Conservation (phyloP, 2,113 vertebrate species). For the Miniopterus natalensis region DNA sequence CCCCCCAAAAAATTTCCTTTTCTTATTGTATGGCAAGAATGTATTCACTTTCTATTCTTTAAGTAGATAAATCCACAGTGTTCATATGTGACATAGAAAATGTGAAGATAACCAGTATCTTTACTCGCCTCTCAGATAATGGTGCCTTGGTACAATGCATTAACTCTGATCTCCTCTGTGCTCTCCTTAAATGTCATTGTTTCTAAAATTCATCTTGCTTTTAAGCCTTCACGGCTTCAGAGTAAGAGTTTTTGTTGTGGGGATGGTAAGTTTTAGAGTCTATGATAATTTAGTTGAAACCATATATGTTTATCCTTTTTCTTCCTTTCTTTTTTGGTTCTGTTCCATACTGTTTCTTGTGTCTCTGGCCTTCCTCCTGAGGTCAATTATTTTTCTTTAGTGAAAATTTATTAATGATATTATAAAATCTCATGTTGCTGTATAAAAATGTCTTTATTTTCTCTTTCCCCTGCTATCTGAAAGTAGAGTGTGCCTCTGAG, state of each 20-base stretch:
- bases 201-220: not conserved
- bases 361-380: not conserved
- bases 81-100: not conserved
- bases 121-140: not conserved
- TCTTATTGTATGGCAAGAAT: not conserved
- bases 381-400: not conserved
- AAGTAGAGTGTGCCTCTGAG: not conserved
- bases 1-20: not conserved
- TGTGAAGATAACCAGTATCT: not conserved
- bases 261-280: not conserved
- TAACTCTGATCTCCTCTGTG: not conserved
- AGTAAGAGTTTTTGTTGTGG: not conserved
- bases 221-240: not conserved
- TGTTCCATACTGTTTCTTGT: not conserved
- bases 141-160: not conserved
- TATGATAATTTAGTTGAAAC: not conserved
- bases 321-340: not conserved
- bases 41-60: not conserved
- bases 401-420: not conserved
- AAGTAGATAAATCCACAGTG: not conserved
- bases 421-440: not conserved
- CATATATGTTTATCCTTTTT: not conserved
- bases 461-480: not conserved
- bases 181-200: not conserved
- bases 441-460: constrained; percentile 1